Conservation (phyloP, 2,113 vertebrate species). For the Martes martes region DNA sequence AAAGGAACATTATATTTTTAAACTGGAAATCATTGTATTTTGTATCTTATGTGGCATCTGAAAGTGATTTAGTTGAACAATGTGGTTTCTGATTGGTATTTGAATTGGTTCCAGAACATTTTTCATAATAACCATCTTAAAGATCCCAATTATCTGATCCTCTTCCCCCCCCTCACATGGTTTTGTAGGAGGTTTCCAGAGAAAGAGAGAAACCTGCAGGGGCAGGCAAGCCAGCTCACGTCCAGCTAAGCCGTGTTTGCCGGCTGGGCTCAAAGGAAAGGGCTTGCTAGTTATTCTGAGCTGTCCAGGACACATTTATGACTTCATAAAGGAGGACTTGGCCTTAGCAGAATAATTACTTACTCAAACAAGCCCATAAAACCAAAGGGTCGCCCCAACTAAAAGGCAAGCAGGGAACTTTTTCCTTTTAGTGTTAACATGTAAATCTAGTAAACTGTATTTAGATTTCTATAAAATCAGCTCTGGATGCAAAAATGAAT, state of each 20-base stretch:
- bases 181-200: conserved; percentile 81
- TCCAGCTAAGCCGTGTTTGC: neutral
- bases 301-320: conserved; percentile 81
- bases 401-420: conserved; percentile 71
- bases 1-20: conserved; percentile 92
- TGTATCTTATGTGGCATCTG: conserved; percentile 92
- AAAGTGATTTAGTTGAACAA: conserved; percentile 94
- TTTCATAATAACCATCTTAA: conserved; percentile 88
- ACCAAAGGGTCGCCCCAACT: conserved; percentile 78
- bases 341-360: conserved; percentile 84
- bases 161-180: conserved; percentile 80
- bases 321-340: conserved; percentile 81
- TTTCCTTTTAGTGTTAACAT: conserved; percentile 79
- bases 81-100: conserved; percentile 93
- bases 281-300: conserved; percentile 66
- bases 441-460: conserved; percentile 82
- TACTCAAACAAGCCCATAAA: conserved; percentile 84
- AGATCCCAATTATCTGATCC: conserved; percentile 90
- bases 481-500: conserved; percentile 73
- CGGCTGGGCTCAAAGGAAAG: conserved; percentile 53
- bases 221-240: neutral
- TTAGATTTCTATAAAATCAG: conserved; percentile 82
- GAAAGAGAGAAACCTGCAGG: conserved; percentile 24
- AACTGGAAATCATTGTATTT: conserved; percentile 92
- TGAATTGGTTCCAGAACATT: conserved; percentile 90